Evolutionary conservation across 2,113 vertebrate genomes (phyloP).

Genomic region (Microtus ochrogaster): DNA sequence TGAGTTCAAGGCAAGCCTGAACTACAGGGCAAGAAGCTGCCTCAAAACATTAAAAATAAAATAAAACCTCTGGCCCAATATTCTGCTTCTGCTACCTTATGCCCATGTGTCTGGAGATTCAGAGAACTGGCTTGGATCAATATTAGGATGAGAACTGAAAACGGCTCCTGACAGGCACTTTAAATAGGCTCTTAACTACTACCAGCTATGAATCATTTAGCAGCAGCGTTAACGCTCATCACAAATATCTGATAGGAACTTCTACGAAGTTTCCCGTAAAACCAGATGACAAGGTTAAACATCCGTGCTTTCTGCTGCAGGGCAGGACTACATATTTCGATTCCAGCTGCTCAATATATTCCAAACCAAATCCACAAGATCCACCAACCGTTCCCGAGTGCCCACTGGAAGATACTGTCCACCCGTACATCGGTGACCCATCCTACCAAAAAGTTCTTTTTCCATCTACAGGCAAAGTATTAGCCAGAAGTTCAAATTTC

Average conservation of each 20-base stretch:
- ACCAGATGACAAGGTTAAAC: not conserved
- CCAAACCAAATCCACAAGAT: slow-evolving; percentile 31
- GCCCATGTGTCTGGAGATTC: not conserved
- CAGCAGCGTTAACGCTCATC: slow-evolving; percentile 31
- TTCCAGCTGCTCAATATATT: slow-evolving; percentile 3
- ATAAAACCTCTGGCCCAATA: not conserved
- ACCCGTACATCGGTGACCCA: not conserved
- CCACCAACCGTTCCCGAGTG: not conserved
- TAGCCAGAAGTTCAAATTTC: not conserved
- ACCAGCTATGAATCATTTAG: slow-evolving; percentile 61
- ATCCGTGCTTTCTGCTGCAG: not conserved
- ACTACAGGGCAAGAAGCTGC: not conserved
- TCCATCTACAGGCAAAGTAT: not conserved
- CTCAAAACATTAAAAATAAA: not conserved
- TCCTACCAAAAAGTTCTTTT: not conserved
- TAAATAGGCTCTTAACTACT: slow-evolving; percentile 19
- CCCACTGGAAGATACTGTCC: not conserved
- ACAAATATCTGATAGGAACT: slow-evolving; percentile 17
- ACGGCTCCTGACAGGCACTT: not conserved
- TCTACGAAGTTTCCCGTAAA: slow-evolving; percentile 19
- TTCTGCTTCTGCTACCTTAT: not conserved
- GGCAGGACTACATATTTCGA: not conserved
- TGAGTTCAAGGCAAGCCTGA: not conserved
- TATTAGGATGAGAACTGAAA: slow-evolving; percentile 42
- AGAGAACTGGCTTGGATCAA: not conserved